Base-by-base conservation (phyloP, 2,888 invertebrate genomes). In the Clepsis dumicolana region DNA sequence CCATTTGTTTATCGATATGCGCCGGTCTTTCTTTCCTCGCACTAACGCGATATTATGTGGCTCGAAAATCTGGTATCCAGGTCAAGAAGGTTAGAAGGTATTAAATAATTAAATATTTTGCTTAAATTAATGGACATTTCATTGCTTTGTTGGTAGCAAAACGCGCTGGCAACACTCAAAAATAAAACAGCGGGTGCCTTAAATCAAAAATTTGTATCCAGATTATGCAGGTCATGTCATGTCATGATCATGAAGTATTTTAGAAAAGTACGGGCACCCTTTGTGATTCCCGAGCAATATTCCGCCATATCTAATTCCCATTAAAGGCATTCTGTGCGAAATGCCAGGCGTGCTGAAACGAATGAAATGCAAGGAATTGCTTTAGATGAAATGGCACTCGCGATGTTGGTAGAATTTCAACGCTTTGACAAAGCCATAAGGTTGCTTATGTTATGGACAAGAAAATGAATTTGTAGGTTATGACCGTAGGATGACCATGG, bases 1-100 rank as follows among this genome's bases (percentile, higher is more conserved):
- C 57, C 57, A 62, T 29, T 56, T 18, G 41, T 65, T 63, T 59
- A 25, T 41, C 68, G 64, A 64, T 64, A 64, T 59, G 29, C 44
- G 25, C 12, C 68, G 68, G 68, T 68, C 64, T 64, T 64, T 68
- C 64, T 64, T 64, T 68, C 63, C 68, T 64, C 64, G 59, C 68
- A 64, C 68, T 59, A 64, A 52, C 12, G 2, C 41, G 12, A 2
- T n/a, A 48, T 48, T 44, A 18, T 16, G 10, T 48, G 48, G 48
- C 48, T 48, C 10, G 21, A 48, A 48, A 21, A 21, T 48, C 12
- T 48, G 1, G 48, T 48, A 48, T 48, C 21, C 48, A 32, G 18
- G 18, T 54, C 12, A 29, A 32, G 18, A 18, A 18, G 16, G 16
- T 27, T 53, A n/a, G 16, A 27, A 27, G 16, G 41, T 35, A 35